Evolutionary conservation across 2,113 vertebrate species (phyloP).

Genomic region (Gracilinanus agilis): DNA sequence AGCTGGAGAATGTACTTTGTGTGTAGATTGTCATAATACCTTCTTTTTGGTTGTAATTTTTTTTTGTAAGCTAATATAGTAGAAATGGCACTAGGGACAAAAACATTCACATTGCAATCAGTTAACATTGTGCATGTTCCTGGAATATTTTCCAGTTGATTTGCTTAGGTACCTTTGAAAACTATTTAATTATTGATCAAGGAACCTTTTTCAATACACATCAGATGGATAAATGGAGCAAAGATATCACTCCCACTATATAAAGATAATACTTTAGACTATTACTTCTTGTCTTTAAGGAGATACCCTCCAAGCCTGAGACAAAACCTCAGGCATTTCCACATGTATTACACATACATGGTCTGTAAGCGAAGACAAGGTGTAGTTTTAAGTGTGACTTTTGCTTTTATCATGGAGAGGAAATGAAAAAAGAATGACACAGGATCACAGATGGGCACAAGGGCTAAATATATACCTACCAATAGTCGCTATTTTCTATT

Average conservation of each 20-base stretch:
- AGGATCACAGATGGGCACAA: not conserved
- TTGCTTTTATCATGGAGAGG: constrained; percentile 7
- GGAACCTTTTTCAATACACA: constrained; percentile 6
- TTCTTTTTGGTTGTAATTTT: not conserved
- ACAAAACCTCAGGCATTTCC: not conserved
- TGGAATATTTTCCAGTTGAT: constrained; percentile 7
- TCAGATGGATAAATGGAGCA: not conserved
- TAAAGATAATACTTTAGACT: not conserved
- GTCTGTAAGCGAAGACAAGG: not conserved
- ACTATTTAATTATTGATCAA: constrained; percentile 3
- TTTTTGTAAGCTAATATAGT: not conserved
- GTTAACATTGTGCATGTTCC: not conserved
- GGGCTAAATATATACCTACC: constrained; percentile 47
- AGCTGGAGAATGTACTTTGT: not conserved
- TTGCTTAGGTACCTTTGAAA: constrained; percentile 21
- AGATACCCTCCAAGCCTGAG: not conserved
- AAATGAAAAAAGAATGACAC: constrained; percentile 3
- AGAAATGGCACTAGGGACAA: not conserved
- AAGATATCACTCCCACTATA: not conserved
- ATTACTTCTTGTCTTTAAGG: not conserved
- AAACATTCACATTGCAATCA: not conserved
- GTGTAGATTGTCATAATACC: not conserved
- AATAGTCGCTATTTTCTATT: constrained; percentile 36
- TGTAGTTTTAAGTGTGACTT: not conserved
- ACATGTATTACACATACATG: not conserved